Evolutionary conservation across 2,113 vertebrate genomes (phyloP).

Genomic region (Xiphorhynchus elegans): DNA sequence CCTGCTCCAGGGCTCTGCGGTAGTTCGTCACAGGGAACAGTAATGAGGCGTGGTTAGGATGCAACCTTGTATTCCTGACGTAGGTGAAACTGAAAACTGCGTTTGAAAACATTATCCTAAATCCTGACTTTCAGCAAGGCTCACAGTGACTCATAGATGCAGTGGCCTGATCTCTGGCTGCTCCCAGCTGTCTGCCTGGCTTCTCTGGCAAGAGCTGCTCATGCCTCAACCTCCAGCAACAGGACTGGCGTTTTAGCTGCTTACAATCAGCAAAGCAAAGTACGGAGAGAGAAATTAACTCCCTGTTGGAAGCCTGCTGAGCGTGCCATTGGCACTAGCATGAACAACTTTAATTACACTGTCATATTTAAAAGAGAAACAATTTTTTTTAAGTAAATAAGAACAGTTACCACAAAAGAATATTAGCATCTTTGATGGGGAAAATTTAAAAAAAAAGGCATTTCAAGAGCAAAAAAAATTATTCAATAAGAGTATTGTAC

Average conservation of each 20-base stretch:
- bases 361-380: neutral
- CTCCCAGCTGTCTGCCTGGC: neutral
- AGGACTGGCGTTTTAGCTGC: neutral
- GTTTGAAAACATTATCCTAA: neutral
- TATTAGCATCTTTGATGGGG: neutral
- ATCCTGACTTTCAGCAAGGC: neutral
- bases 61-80: neutral
- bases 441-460: neutral
- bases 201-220: neutral
- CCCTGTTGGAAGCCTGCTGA: neutral
- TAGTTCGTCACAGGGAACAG: accelerated
- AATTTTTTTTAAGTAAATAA: neutral
- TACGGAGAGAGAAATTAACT: neutral
- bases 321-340: neutral
- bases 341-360: neutral
- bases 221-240: accelerated
- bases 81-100: neutral
- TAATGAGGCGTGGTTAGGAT: neutral
- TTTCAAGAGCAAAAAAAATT: neutral
- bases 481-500: neutral
- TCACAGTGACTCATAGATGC: neutral
- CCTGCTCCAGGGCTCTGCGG: neutral
- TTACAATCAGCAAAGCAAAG: neutral
- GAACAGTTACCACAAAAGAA: neutral
- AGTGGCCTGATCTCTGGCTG: neutral